These are phyloP conservation scores for Microtus pennsylvanicus DNA, from an alignment of 2,113 vertebrate species.

Conservation along the genomic window DNA sequence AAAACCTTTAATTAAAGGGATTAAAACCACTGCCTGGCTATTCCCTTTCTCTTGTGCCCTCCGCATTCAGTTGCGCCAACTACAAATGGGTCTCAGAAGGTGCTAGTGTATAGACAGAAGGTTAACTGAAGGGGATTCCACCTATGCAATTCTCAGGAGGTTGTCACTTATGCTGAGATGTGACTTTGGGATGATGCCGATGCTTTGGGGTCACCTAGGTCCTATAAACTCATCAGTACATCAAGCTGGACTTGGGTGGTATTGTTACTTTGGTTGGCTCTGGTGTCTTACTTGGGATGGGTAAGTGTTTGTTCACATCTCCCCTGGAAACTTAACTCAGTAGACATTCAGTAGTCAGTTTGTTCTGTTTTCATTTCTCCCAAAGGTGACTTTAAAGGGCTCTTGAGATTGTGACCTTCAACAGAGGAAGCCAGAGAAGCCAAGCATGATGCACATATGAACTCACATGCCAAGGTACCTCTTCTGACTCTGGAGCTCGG, in stretches of 20 bases:
- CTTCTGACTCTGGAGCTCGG: not conserved
- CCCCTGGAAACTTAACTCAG: not conserved
- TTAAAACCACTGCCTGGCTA: not conserved
- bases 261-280: not conserved
- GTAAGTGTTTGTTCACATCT: not conserved
- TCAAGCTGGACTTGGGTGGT: not conserved
- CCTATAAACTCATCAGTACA: not conserved
- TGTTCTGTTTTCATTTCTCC: not conserved
- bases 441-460: rapidly evolving
- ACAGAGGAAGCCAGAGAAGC: not conserved
- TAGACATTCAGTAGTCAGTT: not conserved
- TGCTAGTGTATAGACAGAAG: not conserved
- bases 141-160: not conserved
- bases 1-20: too few relatives aligned
- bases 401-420: not conserved
- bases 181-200: not conserved
- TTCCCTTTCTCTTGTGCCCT: not conserved
- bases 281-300: not conserved
- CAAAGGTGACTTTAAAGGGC: not conserved
- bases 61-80: not conserved
- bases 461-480: not conserved
- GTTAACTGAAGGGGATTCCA: not conserved
- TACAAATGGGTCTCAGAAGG: not conserved
- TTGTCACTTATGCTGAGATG: not conserved
- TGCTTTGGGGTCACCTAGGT: not conserved